phyloP scores from a whole-genome alignment of 2,888 invertebrate species.

The Athetis lepigone region DNA sequence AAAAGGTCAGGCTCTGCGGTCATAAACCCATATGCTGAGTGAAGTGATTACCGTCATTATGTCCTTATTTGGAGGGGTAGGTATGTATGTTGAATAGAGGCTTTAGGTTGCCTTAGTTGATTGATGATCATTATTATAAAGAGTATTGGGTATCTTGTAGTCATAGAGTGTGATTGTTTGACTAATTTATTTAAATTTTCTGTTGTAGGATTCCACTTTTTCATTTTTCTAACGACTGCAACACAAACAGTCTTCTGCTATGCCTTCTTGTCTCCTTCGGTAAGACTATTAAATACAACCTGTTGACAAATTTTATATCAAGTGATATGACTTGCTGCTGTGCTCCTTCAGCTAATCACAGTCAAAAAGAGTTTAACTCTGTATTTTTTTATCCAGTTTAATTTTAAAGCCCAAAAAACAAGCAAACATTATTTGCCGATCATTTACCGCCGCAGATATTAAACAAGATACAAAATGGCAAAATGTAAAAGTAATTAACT shows the following conservation, averaged over 20 bases:
- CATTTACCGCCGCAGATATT: background rate
- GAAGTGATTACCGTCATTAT: slow-evolving; percentile 48
- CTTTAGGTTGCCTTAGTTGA: slow-evolving; percentile 21
- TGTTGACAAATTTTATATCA: background rate
- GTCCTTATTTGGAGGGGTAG: slow-evolving; percentile 37
- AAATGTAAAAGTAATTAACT: slow-evolving; percentile 21
- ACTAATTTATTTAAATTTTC: background rate
- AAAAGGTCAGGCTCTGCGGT: slow-evolving; percentile 43
- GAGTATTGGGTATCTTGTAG: background rate
- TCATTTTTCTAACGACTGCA: background rate
- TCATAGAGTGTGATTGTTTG: background rate
- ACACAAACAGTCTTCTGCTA: background rate
- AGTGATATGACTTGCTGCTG: background rate
- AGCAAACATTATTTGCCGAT: background rate
- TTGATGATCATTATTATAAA: slow-evolving; percentile 30
- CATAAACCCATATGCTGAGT: slow-evolving; percentile 43
- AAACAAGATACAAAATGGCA: slow-evolving; percentile 2
- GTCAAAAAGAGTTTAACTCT: background rate
- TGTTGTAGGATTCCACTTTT: background rate
- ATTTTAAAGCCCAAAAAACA: background rate
- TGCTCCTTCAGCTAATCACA: background rate
- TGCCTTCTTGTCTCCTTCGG: background rate
- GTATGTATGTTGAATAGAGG: slow-evolving; percentile 36
- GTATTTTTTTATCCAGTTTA: background rate
- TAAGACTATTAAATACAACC: background rate